Percentiles rank a stretch among this genome's conserved stretches.
Evolutionary conservation across 2,888 invertebrate genomes (phyloP).

Genomic region (Acleris emargana): DNA sequence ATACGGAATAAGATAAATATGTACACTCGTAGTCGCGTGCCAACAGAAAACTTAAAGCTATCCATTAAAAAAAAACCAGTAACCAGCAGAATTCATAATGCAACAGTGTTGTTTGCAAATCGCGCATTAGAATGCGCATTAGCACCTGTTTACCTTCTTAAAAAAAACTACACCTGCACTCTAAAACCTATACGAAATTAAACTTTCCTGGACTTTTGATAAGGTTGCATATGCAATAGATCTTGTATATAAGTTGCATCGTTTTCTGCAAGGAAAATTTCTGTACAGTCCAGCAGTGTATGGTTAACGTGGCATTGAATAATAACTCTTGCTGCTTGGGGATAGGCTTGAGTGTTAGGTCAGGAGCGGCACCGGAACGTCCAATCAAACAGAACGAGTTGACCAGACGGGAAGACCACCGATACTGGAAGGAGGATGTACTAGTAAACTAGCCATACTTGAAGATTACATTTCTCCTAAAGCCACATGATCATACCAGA

Average conservation of each 20-base stretch:
- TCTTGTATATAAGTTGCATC: too few relatives aligned
- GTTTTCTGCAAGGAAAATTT: too few relatives aligned
- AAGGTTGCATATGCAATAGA: too few relatives aligned
- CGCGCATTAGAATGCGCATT: conserved; percentile 6
- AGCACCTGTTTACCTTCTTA: not conserved
- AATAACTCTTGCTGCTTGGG: not conserved
- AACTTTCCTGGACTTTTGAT: too few relatives aligned
- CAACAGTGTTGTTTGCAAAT: conserved; percentile 17
- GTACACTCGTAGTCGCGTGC: not conserved
- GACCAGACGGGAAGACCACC: not conserved
- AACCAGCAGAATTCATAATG: conserved; percentile 3
- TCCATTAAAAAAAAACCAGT: not conserved
- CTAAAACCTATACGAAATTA: too few relatives aligned
- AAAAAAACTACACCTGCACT: too few relatives aligned
- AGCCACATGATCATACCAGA: too few relatives aligned
- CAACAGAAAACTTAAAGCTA: not conserved
- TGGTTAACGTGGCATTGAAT: not conserved
- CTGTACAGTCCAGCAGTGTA: too few relatives aligned
- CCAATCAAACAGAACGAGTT: not conserved
- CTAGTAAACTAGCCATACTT: too few relatives aligned
- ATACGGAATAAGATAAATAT: too few relatives aligned
- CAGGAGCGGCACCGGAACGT: not conserved
- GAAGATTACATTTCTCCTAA: too few relatives aligned
- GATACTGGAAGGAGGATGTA: too few relatives aligned
- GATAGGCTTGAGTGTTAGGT: not conserved